Base-by-base conservation (phyloP, 2,888 invertebrate genomes). In the Microplitis deprimator region DNA sequence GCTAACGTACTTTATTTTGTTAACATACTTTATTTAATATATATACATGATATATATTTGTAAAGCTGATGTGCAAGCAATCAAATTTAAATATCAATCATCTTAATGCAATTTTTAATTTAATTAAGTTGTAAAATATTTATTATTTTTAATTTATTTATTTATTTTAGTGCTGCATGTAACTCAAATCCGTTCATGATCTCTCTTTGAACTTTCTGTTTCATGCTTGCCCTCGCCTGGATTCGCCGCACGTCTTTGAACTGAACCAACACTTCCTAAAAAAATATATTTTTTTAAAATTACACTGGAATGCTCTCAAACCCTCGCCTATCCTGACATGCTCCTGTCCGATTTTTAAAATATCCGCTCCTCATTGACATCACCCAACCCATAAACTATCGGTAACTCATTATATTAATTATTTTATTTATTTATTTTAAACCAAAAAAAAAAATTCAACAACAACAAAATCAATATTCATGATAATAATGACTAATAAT, bases 171-270 rank as follows among this genome's bases (percentile, higher is more conserved):
- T 73, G 78, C 65, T 81, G 82, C 82, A 83, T 79, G 83, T 80
- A 68, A 85, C 80, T 84, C 85, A 86, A 83, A 85, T 86, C 86
- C 84, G 87, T 89, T 89, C 87, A 89, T 88, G 87, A 84, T 89
- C 83, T 84, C 83, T 90, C 85, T 90, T 87, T 87, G 79, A 88
- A 89, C 85, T 89, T 89, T 90, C 89, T 89, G 90, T 90, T 90
- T 90, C 90, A 90, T 90, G 90, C 90, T 90, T 90, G 87, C 89
- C 89, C 85, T 78, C 88, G 87, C 87, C 89, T 87, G 89, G 90
- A 89, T 85, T 84, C 84, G 87, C 87, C 88, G 88, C 85, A 89
- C 89, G 87, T 87, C 87, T 86, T 84, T 86, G 84, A 86, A 89
- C 84, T 81, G 84, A 84, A 86, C 84, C 82, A 84, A 84, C 80